Conservation (phyloP, 2,797 vertebrate species). For the Luscinia megarhynchos region DNA sequence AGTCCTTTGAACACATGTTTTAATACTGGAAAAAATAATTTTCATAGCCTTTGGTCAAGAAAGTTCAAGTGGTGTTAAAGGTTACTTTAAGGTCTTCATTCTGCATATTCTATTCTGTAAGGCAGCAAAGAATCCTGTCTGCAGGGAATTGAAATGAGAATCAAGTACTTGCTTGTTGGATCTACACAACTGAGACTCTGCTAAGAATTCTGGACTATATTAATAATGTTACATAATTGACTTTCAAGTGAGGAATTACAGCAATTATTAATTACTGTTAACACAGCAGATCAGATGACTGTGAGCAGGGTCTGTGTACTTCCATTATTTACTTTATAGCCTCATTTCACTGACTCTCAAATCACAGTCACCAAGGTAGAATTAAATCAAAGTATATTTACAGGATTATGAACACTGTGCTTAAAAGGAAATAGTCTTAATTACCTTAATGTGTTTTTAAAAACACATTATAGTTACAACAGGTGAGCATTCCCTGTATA, state of each 20-base stretch:
- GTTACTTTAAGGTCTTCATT: constrained; percentile 25
- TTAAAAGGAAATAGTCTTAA: not conserved
- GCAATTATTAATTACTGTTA: constrained; percentile 36
- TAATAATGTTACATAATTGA: constrained; percentile 3
- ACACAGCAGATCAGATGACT: not conserved
- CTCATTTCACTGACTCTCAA: not conserved
- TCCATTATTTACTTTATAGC: constrained; percentile 16
- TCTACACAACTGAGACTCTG: not conserved
- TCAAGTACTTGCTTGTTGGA: not conserved
- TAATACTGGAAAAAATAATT: constrained; percentile 25
- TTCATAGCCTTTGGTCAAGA: not conserved
- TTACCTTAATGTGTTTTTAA: not conserved
- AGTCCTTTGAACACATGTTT: not conserved
- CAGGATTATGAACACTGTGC: not conserved
- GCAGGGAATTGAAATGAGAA: constrained; percentile 7
- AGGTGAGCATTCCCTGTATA: not conserved
- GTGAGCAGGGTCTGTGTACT: not conserved
- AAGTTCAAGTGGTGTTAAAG: constrained; percentile 23
- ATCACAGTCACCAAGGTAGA: not conserved
- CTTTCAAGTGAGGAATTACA: not conserved
- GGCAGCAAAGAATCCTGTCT: not conserved
- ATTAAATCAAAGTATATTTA: constrained; percentile 1
- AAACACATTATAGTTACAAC: not conserved
- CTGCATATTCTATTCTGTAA: constrained; percentile 12
- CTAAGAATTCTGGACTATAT: not conserved